Conservation (phyloP, 2,888 invertebrate species). For the Troglohyphantes excavatus region DNA sequence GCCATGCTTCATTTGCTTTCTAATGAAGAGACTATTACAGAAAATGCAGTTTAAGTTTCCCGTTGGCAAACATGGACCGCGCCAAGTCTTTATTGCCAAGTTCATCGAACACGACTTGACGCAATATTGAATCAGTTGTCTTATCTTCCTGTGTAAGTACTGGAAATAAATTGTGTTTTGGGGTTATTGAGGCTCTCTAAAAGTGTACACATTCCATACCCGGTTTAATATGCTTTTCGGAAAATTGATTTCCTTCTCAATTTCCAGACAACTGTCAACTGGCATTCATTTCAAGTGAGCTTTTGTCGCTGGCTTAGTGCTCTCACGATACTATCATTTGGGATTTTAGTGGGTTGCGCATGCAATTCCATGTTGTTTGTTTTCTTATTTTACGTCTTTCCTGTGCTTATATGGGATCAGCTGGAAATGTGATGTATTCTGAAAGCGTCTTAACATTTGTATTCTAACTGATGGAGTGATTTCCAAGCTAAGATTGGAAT, state of each 20-base stretch:
- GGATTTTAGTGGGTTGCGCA: too few species aligned
- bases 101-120: conserved; percentile 16
- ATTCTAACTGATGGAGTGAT: too few species aligned
- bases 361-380: too few species aligned
- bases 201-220: neutral
- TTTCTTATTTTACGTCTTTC: too few species aligned
- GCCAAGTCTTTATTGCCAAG: conserved; percentile 14
- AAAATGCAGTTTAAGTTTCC: neutral
- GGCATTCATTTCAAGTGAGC: neutral
- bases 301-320: neutral
- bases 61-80: neutral
- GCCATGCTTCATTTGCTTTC: too few species aligned
- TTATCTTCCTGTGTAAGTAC: conserved; percentile 18
- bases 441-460: too few species aligned
- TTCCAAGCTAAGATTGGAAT: too few species aligned
- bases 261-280: neutral
- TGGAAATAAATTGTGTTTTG: conserved; percentile 57
- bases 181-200: conserved; percentile 3
- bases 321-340: neutral
- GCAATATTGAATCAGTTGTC: conserved; percentile 44
- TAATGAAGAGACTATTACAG: too few species aligned
- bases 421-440: too few species aligned
- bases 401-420: too few species aligned
- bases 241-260: conserved; percentile 29
- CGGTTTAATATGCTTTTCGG: conserved; percentile 36